Percentiles rank a stretch among this genome's conserved stretches.
These are phyloP conservation scores for Synergus japonicus DNA, from an alignment of 2,888 invertebrate genomes.

Conservation along the genomic window DNA sequence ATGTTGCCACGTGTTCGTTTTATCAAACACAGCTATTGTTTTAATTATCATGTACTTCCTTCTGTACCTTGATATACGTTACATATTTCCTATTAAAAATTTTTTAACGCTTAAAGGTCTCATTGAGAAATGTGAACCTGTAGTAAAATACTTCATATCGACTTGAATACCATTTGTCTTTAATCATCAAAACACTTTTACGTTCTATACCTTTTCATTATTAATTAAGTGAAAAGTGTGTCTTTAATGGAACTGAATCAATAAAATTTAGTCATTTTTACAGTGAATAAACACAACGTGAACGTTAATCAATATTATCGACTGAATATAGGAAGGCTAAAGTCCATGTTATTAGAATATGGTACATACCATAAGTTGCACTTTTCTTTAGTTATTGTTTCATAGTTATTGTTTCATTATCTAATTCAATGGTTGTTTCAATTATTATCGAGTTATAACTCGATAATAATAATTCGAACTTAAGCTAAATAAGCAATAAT, in stretches of 20 bases:
- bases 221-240: background rate
- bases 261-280: background rate
- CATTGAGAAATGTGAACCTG: background rate
- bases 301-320: conserved; percentile 20
- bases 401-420: background rate
- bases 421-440: background rate
- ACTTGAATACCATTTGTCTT: background rate
- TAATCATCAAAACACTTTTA: background rate
- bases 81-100: background rate
- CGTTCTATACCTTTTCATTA: background rate
- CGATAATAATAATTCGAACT: background rate
- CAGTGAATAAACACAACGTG: background rate
- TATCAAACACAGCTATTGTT: background rate
- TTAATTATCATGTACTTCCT: background rate
- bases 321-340: conserved; percentile 6
- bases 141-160: background rate
- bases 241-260: background rate
- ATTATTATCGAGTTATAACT: background rate
- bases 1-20: background rate
- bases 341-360: conserved; percentile 14
- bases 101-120: background rate
- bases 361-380: background rate
- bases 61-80: background rate
- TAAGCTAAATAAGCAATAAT: background rate
- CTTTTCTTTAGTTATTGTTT: background rate